Conservation (phyloP, 37 sponge, comb jelly and placozoan species). For the Cliona cf. orientalis region DNA sequence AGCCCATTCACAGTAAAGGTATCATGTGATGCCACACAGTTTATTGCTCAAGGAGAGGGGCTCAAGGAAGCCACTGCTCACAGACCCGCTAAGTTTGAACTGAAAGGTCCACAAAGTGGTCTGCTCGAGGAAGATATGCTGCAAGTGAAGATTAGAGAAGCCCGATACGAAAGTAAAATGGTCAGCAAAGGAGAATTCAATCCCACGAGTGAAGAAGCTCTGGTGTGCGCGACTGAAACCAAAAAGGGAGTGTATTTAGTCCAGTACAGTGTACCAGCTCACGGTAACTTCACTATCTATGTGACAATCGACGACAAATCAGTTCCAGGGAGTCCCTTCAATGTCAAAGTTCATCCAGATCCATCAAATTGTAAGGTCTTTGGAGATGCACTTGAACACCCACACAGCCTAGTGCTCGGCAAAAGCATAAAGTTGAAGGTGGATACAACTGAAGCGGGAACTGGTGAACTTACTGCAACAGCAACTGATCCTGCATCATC, state of each 20-base stretch:
- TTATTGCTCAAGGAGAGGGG: slow-evolving; percentile 64
- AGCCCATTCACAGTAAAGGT: slow-evolving; percentile 74
- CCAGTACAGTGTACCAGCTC: slow-evolving; percentile 63
- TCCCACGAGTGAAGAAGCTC: slow-evolving; percentile 5
- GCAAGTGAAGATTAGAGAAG: slow-evolving; percentile 18
- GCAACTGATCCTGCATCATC: slow-evolving; percentile 43
- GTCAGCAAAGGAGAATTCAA: slow-evolving; percentile 15
- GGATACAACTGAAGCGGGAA: slow-evolving; percentile 74
- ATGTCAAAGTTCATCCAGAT: slow-evolving; percentile 60
- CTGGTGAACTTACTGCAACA: slow-evolving; percentile 58
- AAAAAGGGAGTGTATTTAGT: slow-evolving; percentile 64
- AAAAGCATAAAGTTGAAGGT: slow-evolving; percentile 80
- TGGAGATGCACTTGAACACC: slow-evolving; percentile 62
- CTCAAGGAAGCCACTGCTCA: slow-evolving; percentile 48
- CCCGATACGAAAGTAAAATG: not conserved
- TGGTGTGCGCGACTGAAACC: slow-evolving; percentile 57
- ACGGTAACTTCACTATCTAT: slow-evolving; percentile 55
- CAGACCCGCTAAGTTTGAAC: slow-evolving; percentile 24
- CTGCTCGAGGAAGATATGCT: slow-evolving; percentile 41
- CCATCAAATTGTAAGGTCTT: slow-evolving; percentile 61
- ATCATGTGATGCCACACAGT: slow-evolving; percentile 33
- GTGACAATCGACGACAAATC: slow-evolving; percentile 53
- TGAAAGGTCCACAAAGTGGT: slow-evolving; percentile 41
- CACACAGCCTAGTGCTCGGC: slow-evolving; percentile 40
- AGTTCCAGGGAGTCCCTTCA: slow-evolving; percentile 78